Percentiles rank a stretch among this genome's conserved stretches.
Conservation (phyloP, 2,888 invertebrate species). For the Clitarchus hookeri region DNA sequence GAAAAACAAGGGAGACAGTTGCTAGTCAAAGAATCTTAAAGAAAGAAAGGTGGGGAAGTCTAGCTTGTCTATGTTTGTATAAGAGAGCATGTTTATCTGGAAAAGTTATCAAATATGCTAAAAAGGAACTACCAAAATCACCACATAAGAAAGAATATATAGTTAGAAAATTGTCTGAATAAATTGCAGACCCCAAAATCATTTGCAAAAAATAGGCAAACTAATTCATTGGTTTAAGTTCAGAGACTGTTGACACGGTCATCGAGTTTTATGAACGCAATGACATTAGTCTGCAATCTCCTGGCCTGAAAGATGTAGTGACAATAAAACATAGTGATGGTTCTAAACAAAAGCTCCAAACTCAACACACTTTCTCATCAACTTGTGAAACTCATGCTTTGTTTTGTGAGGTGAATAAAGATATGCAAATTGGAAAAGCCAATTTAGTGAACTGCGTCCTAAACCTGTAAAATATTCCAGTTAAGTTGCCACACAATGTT, state of each 20-base stretch:
- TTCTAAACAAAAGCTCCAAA: constrained; percentile 32
- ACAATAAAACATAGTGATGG: constrained; percentile 28
- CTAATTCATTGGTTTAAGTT: constrained; percentile 11
- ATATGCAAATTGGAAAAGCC: constrained; percentile 26
- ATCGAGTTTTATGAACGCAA: constrained; percentile 26
- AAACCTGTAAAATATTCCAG: constrained; percentile 29
- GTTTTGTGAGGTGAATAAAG: neutral
- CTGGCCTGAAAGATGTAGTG: constrained; percentile 32
- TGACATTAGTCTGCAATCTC: constrained; percentile 29
- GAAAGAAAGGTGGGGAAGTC: too few relatives aligned
- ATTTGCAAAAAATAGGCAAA: neutral
- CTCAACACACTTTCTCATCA: constrained; percentile 22
- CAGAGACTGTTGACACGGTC: neutral
- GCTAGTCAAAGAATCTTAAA: too few relatives aligned
- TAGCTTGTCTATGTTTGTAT: too few relatives aligned
- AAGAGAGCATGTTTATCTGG: too few relatives aligned
- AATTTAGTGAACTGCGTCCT: constrained; percentile 31
- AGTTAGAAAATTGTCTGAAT: constrained; percentile 21
- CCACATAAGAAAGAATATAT: constrained; percentile 22
- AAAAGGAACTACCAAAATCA: neutral
- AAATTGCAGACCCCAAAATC: neutral
- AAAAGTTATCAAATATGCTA: neutral
- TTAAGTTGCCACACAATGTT: constrained; percentile 34
- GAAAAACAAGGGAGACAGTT: too few relatives aligned
- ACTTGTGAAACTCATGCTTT: neutral